Conservation (phyloP, 1,140 invertebrate genomes). For the Lepidurus arcticus region DNA sequence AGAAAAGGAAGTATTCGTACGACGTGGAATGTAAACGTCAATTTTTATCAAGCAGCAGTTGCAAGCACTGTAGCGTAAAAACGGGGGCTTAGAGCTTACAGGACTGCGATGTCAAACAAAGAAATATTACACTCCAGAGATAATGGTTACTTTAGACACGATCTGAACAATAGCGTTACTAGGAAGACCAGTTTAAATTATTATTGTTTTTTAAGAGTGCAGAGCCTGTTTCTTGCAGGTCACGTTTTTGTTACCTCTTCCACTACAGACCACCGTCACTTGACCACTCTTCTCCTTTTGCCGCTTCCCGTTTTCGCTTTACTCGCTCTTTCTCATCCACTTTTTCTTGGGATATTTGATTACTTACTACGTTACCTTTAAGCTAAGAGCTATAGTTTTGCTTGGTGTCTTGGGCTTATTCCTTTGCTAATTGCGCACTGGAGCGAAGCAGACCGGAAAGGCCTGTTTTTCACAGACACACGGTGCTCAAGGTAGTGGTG, state of each 20-base stretch:
- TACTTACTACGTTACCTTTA: background rate
- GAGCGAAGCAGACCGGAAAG: background rate
- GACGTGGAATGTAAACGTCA: too few species aligned
- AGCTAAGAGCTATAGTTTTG: background rate
- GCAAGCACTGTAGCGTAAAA: too few species aligned
- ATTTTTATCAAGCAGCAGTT: too few species aligned
- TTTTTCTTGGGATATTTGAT: background rate
- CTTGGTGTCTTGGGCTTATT: background rate
- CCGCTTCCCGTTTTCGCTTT: background rate
- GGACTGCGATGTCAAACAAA: too few species aligned
- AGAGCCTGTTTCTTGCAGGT: background rate
- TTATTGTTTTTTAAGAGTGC: background rate
- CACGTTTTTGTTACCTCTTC: background rate
- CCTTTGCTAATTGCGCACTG: conserved; percentile 7
- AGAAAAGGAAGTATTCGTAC: too few species aligned
- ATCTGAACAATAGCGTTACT: too few species aligned
- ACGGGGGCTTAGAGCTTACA: too few species aligned
- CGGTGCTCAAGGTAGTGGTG: too few species aligned
- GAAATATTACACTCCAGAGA: too few species aligned
- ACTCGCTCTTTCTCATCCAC: background rate
- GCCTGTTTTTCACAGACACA: background rate
- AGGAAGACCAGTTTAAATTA: too few species aligned
- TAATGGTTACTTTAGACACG: too few species aligned
- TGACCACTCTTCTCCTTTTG: background rate
- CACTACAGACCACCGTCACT: background rate